Evolutionary conservation across 2,888 invertebrate species (phyloP), one percentile per base, ranked within the genome.

Genomic region (Heliconius aoede): DNA sequence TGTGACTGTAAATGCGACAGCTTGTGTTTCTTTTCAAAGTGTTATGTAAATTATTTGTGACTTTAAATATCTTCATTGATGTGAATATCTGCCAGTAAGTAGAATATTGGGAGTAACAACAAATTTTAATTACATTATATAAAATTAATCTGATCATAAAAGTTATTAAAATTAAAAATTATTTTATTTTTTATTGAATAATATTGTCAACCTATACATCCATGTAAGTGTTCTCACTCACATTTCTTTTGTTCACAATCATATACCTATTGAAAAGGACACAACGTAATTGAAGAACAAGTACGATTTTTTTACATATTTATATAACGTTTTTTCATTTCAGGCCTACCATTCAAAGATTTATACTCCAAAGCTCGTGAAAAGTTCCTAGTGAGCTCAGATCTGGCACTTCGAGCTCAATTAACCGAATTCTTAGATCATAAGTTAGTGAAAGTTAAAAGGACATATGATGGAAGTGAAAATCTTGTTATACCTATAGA

Each of bases 391-490:
- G 99, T 98, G 0, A 99, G 98, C 88, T 98, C 98, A 0, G 99
- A 99, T 90, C 95, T 97, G 74, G 98, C 98, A 0, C 91, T 99
- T 77, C 95, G 98, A 81, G 97, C 98, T 8, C 98, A 99, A 85
- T 95, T 99, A 4, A 98, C 98, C 0, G 99, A 99, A 92, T 99
- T 99, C 91, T 94, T 98, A 71, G 99, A 99, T 91, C 99, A 99
- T 89, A 98, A 98, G 88, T 95, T 99, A 83, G 96, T 99, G 7
- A 97, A 96, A 88, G 96, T 96, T 76, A 97, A 97, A 86, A 95
- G 98, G 84, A 97, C 96, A 24, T 92, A 94, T 40, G 98, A 98
- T 88, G 98, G 98, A 51, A 95, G 96, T 72, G 98, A 99, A 87
- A 96, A 97, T 86, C 93, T 99, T 51, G 86, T 95, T 30, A 97